phyloP scores from a whole-genome alignment of 2,888 invertebrate species.

The Argyra leucocephala region DNA sequence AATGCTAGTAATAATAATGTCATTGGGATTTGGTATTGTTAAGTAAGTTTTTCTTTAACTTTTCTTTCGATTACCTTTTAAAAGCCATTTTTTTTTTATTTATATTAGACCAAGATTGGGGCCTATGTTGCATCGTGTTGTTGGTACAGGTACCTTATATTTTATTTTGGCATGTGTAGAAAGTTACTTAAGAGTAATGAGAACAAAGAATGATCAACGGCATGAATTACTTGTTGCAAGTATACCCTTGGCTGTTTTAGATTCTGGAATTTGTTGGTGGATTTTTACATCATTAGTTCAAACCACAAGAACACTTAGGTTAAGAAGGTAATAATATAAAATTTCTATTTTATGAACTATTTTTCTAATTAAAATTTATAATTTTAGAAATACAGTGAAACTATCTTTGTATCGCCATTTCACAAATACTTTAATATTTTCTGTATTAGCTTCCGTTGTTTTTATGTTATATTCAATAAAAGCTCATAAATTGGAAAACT shows the following conservation, averaged over 20 bases:
- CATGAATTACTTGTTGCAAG: slow-evolving; percentile 61
- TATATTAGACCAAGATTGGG: slow-evolving; percentile 71
- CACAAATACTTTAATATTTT: slow-evolving; percentile 85
- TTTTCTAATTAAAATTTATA: too few relatives aligned
- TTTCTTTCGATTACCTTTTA: too few relatives aligned
- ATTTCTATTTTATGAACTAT: too few relatives aligned
- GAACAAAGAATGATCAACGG: slow-evolving; percentile 53
- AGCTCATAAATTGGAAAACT: slow-evolving; percentile 63
- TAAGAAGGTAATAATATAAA: slow-evolving; percentile 54
- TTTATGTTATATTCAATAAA: slow-evolving; percentile 91
- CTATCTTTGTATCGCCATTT: slow-evolving; percentile 83
- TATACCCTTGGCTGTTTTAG: slow-evolving; percentile 76
- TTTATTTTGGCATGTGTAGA: slow-evolving; percentile 78
- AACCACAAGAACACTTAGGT: slow-evolving; percentile 77
- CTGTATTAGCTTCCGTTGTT: slow-evolving; percentile 78
- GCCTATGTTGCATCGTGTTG: slow-evolving; percentile 76
- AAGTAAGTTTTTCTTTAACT: slow-evolving; percentile 56
- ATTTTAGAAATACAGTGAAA: slow-evolving; percentile 74
- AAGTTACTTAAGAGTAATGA: slow-evolving; percentile 67
- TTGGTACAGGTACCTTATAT: slow-evolving; percentile 74
- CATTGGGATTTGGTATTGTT: slow-evolving; percentile 90
- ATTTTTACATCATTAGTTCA: slow-evolving; percentile 79
- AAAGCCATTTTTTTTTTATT: slow-evolving; percentile 12
- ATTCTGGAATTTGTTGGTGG: slow-evolving; percentile 89
- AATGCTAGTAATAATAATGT: slow-evolving; percentile 89